Percentiles rank a stretch among this genome's conserved stretches.
Conservation (phyloP, 1,140 invertebrate species). For the Pomacea maculata region DNA sequence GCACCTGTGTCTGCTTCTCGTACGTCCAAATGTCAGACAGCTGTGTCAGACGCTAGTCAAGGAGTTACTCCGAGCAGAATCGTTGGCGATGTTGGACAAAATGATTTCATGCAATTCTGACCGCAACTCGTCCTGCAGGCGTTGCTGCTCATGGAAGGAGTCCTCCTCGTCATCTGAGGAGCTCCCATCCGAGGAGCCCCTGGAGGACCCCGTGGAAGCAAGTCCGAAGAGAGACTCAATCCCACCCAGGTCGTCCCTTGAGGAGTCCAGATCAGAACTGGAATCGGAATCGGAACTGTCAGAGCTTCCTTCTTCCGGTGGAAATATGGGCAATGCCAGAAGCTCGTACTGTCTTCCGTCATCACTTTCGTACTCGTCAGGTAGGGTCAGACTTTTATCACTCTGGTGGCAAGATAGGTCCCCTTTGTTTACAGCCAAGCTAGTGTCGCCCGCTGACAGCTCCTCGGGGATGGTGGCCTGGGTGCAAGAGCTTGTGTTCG, state of each 20-base stretch:
- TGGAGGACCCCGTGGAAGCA: background rate
- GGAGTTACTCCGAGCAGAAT: background rate
- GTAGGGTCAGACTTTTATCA: slow-evolving; percentile 4
- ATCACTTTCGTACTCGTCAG: slow-evolving; percentile 32
- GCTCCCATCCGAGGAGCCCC: slow-evolving; percentile 14
- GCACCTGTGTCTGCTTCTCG: background rate
- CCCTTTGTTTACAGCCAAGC: background rate
- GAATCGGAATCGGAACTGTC: slow-evolving; percentile 3
- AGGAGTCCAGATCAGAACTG: slow-evolving; percentile 8
- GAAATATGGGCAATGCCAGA: slow-evolving; percentile 20
- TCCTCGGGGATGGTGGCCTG: background rate
- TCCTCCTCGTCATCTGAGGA: slow-evolving; percentile 5
- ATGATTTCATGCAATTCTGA: slow-evolving; percentile 16
- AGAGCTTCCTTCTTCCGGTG: background rate
- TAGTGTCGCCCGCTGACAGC: background rate
- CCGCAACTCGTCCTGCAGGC: background rate
- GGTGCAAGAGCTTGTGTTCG: background rate
- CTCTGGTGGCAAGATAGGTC: slow-evolving; percentile 4
- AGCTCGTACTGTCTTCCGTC: slow-evolving; percentile 33
- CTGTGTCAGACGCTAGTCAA: background rate
- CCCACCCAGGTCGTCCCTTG: background rate
- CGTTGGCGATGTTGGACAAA: slow-evolving; percentile 3
- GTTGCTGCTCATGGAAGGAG: background rate
- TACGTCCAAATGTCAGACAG: background rate
- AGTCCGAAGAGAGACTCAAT: slow-evolving; percentile 11